phyloP scores from a whole-genome alignment of 2,888 invertebrate species.

The Lomographa bimaculata region DNA sequence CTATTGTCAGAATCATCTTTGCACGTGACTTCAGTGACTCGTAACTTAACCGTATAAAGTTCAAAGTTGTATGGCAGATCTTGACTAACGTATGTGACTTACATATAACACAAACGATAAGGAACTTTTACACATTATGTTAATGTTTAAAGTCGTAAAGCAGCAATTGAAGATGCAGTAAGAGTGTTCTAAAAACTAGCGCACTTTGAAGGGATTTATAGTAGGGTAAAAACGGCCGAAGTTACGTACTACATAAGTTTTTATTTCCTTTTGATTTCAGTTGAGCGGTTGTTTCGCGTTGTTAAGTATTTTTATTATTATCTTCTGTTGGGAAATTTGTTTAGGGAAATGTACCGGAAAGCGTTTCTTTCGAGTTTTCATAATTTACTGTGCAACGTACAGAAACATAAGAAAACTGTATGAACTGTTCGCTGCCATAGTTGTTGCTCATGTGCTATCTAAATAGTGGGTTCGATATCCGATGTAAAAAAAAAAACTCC shows the following conservation, averaged over 20 bases:
- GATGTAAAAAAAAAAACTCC: too few species aligned
- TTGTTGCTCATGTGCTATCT: too few species aligned
- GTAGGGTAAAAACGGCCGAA: slow-evolving; percentile 34
- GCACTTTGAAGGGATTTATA: slow-evolving; percentile 40
- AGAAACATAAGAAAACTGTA: too few species aligned
- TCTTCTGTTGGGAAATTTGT: slow-evolving; percentile 11
- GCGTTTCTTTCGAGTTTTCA: too few species aligned
- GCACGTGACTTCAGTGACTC: neutral
- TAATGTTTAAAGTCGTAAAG: slow-evolving; percentile 11
- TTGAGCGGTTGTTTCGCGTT: slow-evolving; percentile 26
- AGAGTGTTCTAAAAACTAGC: slow-evolving; percentile 21
- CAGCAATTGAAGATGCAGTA: slow-evolving; percentile 6
- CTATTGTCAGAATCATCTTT: slow-evolving; percentile 13
- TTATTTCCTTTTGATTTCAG: slow-evolving; percentile 36
- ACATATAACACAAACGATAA: too few species aligned
- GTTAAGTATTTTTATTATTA: slow-evolving; percentile 26
- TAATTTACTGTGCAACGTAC: too few species aligned
- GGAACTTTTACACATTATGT: too few species aligned
- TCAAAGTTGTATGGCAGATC: slow-evolving; percentile 7
- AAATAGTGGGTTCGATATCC: too few species aligned
- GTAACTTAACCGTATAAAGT: slow-evolving; percentile 1
- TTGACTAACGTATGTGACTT: neutral
- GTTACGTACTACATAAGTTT: slow-evolving; percentile 39
- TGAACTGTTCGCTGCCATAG: too few species aligned
- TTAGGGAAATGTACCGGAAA: slow-evolving; percentile 8